A percentile compares a stretch with the other conserved stretches of the same genome.
These are phyloP conservation scores for Crossocerus cetratus DNA, from an alignment of 2,888 invertebrate species.

Conservation along the genomic window DNA sequence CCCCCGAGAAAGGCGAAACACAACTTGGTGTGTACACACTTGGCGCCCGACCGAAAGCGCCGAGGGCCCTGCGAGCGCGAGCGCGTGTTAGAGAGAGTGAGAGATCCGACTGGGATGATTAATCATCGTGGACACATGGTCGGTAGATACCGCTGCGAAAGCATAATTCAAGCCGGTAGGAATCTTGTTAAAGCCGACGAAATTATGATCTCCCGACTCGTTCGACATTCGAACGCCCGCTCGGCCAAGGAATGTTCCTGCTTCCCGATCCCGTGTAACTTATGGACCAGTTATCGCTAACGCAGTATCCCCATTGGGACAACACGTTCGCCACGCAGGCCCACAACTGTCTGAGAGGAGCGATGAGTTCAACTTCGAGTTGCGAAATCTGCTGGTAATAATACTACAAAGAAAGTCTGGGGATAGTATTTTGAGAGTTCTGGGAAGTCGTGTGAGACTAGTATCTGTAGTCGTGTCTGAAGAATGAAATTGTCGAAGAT, in stretches of 20 bases:
- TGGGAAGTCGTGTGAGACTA: no score
- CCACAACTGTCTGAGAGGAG: not conserved
- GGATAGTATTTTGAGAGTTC: no score
- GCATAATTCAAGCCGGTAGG: slow-evolving; percentile 53
- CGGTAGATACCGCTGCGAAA: slow-evolving; percentile 52
- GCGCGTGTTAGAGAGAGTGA: slow-evolving; percentile 9
- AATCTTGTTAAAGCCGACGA: slow-evolving; percentile 59
- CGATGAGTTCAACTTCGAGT: not conserved
- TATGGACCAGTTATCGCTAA: slow-evolving; percentile 23
- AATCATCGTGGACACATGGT: slow-evolving; percentile 36
- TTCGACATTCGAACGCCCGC: slow-evolving; percentile 48
- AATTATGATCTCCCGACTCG: slow-evolving; percentile 57
- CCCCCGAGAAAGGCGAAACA: slow-evolving; percentile 25
- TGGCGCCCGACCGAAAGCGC: slow-evolving; percentile 27
- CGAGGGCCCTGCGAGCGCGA: slow-evolving; percentile 38
- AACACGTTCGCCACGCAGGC: not conserved
- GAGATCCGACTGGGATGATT: slow-evolving; percentile 49
- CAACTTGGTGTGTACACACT: slow-evolving; percentile 6
- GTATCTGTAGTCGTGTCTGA: no score
- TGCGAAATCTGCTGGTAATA: not conserved
- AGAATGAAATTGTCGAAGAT: no score
- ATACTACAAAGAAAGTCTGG: no score
- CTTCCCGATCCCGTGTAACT: slow-evolving; percentile 36
- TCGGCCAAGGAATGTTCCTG: slow-evolving; percentile 28
- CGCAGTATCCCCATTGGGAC: not conserved